A percentile compares a stretch with the other conserved stretches of the same genome.
phyloP scores from a whole-genome alignment of 2,113 vertebrate species.

The Pseudopodoces humilis region DNA sequence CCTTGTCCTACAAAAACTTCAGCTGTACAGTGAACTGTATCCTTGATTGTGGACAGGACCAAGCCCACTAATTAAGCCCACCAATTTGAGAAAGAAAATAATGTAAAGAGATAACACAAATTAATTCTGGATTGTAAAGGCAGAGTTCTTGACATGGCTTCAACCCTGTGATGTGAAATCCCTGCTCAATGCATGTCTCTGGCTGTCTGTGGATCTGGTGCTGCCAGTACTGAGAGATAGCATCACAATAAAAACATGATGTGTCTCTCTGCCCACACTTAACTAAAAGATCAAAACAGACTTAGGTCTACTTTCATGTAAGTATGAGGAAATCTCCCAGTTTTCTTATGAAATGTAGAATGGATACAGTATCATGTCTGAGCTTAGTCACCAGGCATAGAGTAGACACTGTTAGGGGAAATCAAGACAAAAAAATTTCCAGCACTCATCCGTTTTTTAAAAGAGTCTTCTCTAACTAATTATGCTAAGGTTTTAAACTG shows the following conservation, averaged over 20 bases:
- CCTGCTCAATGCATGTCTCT: neutral
- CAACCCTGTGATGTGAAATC: neutral
- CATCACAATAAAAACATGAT: neutral
- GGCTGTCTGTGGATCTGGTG: neutral
- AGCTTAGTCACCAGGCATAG: neutral
- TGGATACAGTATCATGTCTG: neutral
- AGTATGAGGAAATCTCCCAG: neutral
- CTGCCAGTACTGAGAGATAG: neutral
- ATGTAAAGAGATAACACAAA: neutral
- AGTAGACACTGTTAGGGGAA: neutral
- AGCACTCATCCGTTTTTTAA: neutral
- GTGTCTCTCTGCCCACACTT: neutral
- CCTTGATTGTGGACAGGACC: neutral
- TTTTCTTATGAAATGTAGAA: neutral
- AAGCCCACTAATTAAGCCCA: neutral
- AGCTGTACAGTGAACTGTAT: neutral
- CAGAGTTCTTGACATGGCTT: neutral
- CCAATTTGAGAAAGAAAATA: neutral
- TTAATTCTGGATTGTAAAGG: neutral
- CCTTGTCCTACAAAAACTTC: neutral
- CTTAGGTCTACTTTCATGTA: neutral
- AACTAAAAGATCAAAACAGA: neutral
- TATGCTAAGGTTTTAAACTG: neutral
- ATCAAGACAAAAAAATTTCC: neutral
- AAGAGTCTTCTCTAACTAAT: neutral